Base-by-base conservation (phyloP, 2,888 invertebrate species). In the Acanthosoma haemorrhoidale region DNA sequence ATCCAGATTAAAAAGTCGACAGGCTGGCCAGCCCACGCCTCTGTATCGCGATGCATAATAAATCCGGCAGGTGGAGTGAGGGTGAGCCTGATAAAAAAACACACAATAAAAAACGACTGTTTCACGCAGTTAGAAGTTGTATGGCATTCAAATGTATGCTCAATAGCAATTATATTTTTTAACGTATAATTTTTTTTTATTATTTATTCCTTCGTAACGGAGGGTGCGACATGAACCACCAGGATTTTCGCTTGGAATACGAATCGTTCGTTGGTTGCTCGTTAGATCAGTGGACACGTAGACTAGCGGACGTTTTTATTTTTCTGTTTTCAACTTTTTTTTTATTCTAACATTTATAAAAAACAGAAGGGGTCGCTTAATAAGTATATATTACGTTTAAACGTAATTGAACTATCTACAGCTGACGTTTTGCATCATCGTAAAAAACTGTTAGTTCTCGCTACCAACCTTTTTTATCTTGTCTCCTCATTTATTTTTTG, bases 1-100 rank as follows among this genome's bases (percentile, higher is more conserved):
- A 63, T 63, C 63, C 63, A 39, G 63, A 63, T 63, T 63, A 63
- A 63, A 63, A 63, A 63, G 39, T 63, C 63, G 8, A 21, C 63
- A 39, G 39, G 63, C 63, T 39, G 13, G 63, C 63, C 39, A 39
- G 5, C 39, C 63, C 39, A 38, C 29, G 39, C 25, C 38, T 2
- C 18, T 29, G 39, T 8, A 63, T 39, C 63, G 63, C 39, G 63
- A 63, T 63, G 63, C 63, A 63, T 63, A 63, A 63, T 63, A 63
- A 63, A 63, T 63, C 9, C 39, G 38, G 39, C 63, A 63, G 63
- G 63, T 63, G 43, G 43, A 43, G 11, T 11, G 21, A 21, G 43
- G 21, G 43, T 43, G 21, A 8, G 4, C 4, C 13, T 43, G 13
- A 43, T 21, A 43, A 38, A 38, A 41, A 43, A 43, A 43, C 18